These are phyloP conservation scores for Serinus canaria DNA, from an alignment of 2,113 vertebrate species.

Conservation along the genomic window DNA sequence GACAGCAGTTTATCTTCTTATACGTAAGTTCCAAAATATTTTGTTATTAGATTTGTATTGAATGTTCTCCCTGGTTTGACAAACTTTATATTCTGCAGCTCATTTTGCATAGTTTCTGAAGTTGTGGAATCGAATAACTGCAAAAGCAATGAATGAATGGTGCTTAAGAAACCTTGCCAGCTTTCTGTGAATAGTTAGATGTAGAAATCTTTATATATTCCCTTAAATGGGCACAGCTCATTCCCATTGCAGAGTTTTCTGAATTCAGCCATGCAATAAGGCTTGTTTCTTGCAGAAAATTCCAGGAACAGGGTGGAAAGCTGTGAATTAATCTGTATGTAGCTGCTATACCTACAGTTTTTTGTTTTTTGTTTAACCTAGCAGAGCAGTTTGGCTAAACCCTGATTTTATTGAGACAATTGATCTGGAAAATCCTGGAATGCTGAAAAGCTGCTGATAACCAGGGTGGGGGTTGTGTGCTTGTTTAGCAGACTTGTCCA, in stretches of 20 bases:
- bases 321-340: neutral
- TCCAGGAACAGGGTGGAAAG: neutral
- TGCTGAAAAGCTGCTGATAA: neutral
- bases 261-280: neutral
- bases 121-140: neutral
- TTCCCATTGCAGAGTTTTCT: neutral
- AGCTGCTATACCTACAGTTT: neutral
- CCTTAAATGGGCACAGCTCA: slow-evolving; percentile 51
- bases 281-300: neutral
- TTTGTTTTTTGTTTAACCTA: neutral
- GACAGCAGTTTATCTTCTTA: slow-evolving; percentile 98
- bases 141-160: slow-evolving; percentile 43
- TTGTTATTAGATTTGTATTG: slow-evolving; percentile 29
- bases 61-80: slow-evolving; percentile 13
- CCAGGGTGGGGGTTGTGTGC: neutral
- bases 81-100: neutral
- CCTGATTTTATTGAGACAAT: neutral
- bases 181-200: slow-evolving; percentile 25
- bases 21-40: slow-evolving; percentile 83
- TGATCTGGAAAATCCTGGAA: neutral
- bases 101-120: neutral
- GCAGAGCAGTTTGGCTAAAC: neutral
- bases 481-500: neutral
- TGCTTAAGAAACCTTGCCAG: slow-evolving; percentile 47
- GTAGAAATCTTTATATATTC: slow-evolving; percentile 34